Percentiles rank a stretch among this genome's conserved stretches.
Evolutionary conservation across 2,888 invertebrate species (phyloP).

Genomic region (Cinara cedri): DNA sequence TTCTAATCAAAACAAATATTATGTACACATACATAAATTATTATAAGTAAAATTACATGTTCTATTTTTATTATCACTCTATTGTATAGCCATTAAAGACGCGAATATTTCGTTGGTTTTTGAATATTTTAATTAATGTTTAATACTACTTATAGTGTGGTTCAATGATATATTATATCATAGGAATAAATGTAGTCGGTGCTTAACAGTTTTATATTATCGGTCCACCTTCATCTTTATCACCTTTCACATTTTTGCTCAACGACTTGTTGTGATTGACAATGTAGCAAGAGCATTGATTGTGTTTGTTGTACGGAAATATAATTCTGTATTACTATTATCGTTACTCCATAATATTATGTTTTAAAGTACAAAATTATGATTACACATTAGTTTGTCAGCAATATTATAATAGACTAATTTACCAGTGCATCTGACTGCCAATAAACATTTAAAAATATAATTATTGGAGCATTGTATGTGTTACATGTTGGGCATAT

Average conservation of each 20-base stretch:
- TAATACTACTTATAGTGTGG: slow-evolving; percentile 2
- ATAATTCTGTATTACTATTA: slow-evolving; percentile 11
- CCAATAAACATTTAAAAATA: background rate
- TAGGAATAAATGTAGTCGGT: slow-evolving; percentile 36
- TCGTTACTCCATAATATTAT: slow-evolving; percentile 25
- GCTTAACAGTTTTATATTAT: slow-evolving; percentile 37
- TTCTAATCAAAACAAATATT: slow-evolving; percentile 20
- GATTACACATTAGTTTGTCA: slow-evolving; percentile 18
- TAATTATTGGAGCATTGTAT: background rate
- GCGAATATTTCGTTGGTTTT: slow-evolving; percentile 12
- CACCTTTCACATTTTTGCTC: slow-evolving; percentile 40
- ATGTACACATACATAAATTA: background rate
- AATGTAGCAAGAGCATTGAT: slow-evolving; percentile 7
- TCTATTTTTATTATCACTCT: slow-evolving; percentile 23
- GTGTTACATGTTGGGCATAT: background rate
- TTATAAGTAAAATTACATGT: background rate
- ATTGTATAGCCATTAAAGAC: background rate
- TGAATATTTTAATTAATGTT: slow-evolving; percentile 21
- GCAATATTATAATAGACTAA: slow-evolving; percentile 16
- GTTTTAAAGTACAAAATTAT: slow-evolving; percentile 42
- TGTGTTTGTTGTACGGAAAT: slow-evolving; percentile 15
- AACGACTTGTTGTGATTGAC: slow-evolving; percentile 15
- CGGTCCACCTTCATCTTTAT: background rate
- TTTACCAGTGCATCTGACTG: background rate
- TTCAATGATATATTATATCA: slow-evolving; percentile 6